Conservation (phyloP, 64 coral and sea anemone genomes). For the Dendronephthya gigantea region DNA sequence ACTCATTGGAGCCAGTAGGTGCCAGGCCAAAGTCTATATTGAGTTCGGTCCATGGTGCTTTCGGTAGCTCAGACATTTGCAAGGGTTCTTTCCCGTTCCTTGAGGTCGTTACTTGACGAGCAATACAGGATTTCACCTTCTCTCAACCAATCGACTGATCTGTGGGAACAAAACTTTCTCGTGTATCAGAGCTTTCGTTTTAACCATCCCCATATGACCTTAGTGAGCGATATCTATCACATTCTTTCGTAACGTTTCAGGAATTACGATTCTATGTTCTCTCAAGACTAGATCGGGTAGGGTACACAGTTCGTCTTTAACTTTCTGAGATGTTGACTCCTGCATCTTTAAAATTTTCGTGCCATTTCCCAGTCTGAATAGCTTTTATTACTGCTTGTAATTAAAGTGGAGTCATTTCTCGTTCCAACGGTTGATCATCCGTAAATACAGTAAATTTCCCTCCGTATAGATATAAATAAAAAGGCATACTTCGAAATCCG, state of each 20-base stretch:
- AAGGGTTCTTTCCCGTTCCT: conserved; percentile 23
- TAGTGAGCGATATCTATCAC: background rate
- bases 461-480: background rate
- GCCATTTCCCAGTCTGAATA: conserved; percentile 1
- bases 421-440: conserved; percentile 20
- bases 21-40: background rate
- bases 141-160: background rate
- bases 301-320: conserved; percentile 12
- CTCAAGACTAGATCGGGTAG: background rate
- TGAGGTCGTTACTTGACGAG: background rate
- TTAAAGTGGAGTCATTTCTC: conserved; percentile 16
- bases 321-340: background rate
- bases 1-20: background rate
- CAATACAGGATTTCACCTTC: background rate
- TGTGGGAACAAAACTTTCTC: conserved; percentile 25
- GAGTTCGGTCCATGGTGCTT: background rate
- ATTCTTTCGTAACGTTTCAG: background rate
- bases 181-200: background rate
- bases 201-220: conserved; percentile 23
- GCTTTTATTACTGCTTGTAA: conserved; percentile 23
- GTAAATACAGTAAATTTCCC: conserved; percentile 20
- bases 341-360: background rate
- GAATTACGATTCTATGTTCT: background rate
- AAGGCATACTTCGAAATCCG: no score
- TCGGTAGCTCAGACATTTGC: conserved; percentile 8